phyloP scores from a whole-genome alignment of 2,888 invertebrate species.

The Rhagophthalmus giganteus region DNA sequence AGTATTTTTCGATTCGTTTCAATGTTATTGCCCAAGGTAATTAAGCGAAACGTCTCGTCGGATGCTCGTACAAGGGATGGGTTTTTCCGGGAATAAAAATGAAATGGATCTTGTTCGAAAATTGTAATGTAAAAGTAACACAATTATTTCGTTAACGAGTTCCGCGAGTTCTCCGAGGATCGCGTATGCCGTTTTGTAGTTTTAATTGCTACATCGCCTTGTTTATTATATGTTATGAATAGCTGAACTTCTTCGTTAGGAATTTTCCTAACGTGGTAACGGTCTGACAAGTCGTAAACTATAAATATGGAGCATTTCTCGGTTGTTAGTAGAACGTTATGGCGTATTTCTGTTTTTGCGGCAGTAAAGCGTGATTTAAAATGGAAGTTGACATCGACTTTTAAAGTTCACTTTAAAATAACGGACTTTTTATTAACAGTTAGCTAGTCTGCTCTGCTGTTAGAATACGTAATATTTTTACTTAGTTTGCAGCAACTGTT shows the following conservation, averaged over 20 bases:
- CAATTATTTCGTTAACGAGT: not conserved
- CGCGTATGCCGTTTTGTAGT: too few species aligned
- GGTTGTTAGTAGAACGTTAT: not conserved
- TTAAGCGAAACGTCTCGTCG: too few species aligned
- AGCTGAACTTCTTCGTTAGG: too few species aligned
- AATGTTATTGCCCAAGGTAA: too few species aligned
- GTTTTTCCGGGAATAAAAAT: too few species aligned
- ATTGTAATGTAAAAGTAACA: not conserved
- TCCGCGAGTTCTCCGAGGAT: too few species aligned
- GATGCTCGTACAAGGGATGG: too few species aligned
- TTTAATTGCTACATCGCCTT: too few species aligned
- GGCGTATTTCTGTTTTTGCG: conserved; percentile 1
- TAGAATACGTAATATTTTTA: conserved; percentile 21
- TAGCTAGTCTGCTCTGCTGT: conserved; percentile 16
- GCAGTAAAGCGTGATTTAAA: conserved; percentile 2
- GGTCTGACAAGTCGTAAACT: not conserved
- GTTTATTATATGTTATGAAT: too few species aligned
- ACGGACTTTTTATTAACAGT: conserved; percentile 22
- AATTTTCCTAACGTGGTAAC: not conserved
- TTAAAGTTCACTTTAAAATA: conserved; percentile 19
- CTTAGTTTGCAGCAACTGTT: conserved; percentile 22
- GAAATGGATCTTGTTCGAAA: too few species aligned
- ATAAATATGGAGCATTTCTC: not conserved
- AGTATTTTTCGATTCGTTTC: too few species aligned
- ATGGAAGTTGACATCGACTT: conserved; percentile 6